These are phyloP conservation scores for Aleiodes testaceus DNA, from an alignment of 2,888 invertebrate species.

Conservation along the genomic window DNA sequence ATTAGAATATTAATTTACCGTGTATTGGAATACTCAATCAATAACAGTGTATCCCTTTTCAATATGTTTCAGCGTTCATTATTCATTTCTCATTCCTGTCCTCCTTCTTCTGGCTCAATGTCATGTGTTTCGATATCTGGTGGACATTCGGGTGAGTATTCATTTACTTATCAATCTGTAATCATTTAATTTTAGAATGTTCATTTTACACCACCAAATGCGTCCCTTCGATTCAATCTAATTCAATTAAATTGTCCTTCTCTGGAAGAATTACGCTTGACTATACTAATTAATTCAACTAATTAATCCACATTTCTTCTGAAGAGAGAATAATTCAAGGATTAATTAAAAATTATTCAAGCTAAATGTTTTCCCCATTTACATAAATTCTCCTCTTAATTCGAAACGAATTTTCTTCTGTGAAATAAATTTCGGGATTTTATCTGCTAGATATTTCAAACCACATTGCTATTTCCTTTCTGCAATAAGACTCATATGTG, in stretches of 20 bases:
- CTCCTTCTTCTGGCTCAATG: slow-evolving; percentile 89
- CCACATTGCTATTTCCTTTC: slow-evolving; percentile 18
- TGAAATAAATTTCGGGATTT: neutral
- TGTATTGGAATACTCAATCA: no score
- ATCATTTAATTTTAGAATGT: no score
- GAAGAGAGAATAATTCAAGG: neutral
- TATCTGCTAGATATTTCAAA: neutral
- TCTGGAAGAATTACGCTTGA: no score
- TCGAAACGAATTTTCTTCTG: no score
- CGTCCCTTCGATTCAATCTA: no score
- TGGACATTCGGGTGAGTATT: slow-evolving; percentile 83
- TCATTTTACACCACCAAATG: no score
- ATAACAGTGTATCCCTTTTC: no score
- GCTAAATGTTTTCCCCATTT: neutral
- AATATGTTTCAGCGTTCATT: slow-evolving; percentile 18
- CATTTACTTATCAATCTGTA: no score
- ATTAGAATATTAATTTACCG: no score
- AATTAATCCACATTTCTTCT: neutral
- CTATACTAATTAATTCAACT: no score
- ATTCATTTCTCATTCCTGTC: slow-evolving; percentile 72
- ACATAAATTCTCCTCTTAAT: no score
- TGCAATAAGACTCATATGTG: slow-evolving; percentile 14
- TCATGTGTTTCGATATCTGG: slow-evolving; percentile 91
- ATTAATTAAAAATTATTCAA: neutral
- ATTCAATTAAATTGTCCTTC: no score